Base-by-base conservation (phyloP, 2,113 vertebrate genomes). In the Dicentrarchus labrax region DNA sequence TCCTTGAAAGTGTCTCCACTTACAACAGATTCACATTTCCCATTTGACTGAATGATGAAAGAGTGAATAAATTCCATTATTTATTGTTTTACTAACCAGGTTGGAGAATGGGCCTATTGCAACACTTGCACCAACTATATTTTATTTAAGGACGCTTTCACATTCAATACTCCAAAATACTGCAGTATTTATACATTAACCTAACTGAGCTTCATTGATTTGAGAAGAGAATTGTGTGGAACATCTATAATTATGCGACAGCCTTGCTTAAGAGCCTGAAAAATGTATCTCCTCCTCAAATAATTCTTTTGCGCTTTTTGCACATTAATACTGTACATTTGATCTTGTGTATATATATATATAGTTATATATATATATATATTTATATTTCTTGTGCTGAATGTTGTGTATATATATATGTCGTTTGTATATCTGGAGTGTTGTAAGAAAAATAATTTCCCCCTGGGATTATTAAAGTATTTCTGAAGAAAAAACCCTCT, bases 11-110 rank as follows among this genome's bases (percentile, higher is more conserved):
- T 6, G 47, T 41, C 51, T 15, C 30, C 30, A 17, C 3, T 51
- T 15, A 41, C 24, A n/a, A 16, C 21, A 22, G 5, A 61, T 39
- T 45, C 0, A 51, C 43, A 22, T 50, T 43, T 51, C 3, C 24
- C 2, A n/a, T 54, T 24, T 16, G 15, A 7, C 59, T 53, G 1
- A 38, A 16, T 24, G 0, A 48, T 0, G 8, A 65, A 39, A 30
- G 30, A 30, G 30, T 48, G 43, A 60, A 19, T 47, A 6, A 30
- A 36, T 6, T 4, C 15, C 6, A 30, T 41, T 8, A 48, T 57
- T 19, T 15, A 38, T 8, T 45, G 22, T 36, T 10, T 13, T 22
- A 17, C 6, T 56, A 38, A 65, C 12, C 45, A 5, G 4, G 13
- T 45, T 48, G n/a, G 39, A 43, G 36, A 15, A 17, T 4, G 17